Conservation (phyloP, 2,113 vertebrate species). For the Salvelinus alpinus region DNA sequence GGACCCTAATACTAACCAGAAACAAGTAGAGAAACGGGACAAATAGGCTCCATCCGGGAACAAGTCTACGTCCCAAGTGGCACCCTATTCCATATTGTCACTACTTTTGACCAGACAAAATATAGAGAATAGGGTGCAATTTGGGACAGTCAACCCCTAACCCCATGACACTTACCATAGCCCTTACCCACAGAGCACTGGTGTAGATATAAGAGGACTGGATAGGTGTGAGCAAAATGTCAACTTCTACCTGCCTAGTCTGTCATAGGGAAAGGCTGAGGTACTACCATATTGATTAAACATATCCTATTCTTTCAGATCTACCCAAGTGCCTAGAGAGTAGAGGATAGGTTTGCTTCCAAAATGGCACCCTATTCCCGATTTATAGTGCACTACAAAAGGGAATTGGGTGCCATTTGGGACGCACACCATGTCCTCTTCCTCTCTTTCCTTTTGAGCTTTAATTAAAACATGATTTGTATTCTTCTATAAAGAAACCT, state of each 20-base stretch:
- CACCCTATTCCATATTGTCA: background rate
- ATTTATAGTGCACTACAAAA: background rate
- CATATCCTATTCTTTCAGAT: too few species aligned
- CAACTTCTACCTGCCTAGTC: too few species aligned
- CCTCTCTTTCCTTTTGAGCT: slow-evolving; percentile 34
- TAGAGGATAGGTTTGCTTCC: too few species aligned
- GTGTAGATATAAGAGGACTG: too few species aligned
- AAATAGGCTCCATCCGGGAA: slow-evolving; percentile 44
- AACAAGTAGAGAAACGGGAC: slow-evolving; percentile 49
- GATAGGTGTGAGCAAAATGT: too few species aligned
- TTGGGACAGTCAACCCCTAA: background rate
- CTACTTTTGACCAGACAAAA: background rate
- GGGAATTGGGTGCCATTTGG: too few species aligned
- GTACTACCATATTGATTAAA: too few species aligned
- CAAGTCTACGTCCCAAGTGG: too few species aligned
- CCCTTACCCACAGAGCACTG: background rate
- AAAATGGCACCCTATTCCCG: too few species aligned
- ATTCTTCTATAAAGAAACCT: slow-evolving; percentile 32
- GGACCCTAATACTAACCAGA: slow-evolving; percentile 56
- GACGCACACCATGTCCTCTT: background rate
- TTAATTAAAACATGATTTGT: slow-evolving; percentile 47
- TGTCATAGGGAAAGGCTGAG: too few species aligned
- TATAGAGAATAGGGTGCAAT: too few species aligned
- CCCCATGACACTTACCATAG: slow-evolving; percentile 2
- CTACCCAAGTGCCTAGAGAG: too few species aligned